phyloP scores from a whole-genome alignment of 2,888 invertebrate species.

The Apamea monoglypha region DNA sequence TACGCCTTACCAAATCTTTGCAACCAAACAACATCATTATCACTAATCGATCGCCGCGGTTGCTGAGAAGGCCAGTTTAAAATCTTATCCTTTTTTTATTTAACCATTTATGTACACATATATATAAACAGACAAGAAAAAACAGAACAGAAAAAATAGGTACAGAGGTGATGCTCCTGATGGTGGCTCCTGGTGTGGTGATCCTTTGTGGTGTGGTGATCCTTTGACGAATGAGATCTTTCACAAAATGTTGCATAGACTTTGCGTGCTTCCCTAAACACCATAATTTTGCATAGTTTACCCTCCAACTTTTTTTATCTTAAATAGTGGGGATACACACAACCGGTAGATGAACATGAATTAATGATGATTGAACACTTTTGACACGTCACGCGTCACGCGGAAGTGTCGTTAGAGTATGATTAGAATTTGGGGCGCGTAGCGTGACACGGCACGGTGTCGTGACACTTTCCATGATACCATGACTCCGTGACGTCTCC shows the following conservation, averaged over 20 bases:
- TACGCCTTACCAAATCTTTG: neutral
- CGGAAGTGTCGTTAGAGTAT: conserved; percentile 36
- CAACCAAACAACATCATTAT: neutral
- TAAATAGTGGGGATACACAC: neutral
- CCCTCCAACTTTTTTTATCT: conserved; percentile 17
- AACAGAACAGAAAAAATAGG: no score
- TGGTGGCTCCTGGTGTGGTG: no score
- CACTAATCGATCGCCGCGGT: no score
- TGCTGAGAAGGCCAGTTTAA: neutral
- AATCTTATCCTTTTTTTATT: neutral
- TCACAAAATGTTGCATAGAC: neutral
- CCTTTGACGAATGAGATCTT: neutral
- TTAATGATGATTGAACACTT: conserved; percentile 25
- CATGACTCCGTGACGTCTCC: conserved; percentile 27
- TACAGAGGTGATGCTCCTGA: no score
- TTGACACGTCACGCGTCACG: conserved; percentile 19
- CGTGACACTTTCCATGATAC: conserved; percentile 31
- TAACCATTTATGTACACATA: no score
- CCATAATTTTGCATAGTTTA: neutral
- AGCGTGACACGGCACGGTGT: conserved; percentile 32
- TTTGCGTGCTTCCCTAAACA: conserved; percentile 1
- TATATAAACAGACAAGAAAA: no score
- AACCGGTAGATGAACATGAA: neutral
- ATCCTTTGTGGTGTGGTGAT: no score
- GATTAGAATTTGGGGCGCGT: conserved; percentile 37